These are phyloP conservation scores for Hypothenemus hampei DNA, from an alignment of 1,140 invertebrate species.

Conservation along the genomic window DNA sequence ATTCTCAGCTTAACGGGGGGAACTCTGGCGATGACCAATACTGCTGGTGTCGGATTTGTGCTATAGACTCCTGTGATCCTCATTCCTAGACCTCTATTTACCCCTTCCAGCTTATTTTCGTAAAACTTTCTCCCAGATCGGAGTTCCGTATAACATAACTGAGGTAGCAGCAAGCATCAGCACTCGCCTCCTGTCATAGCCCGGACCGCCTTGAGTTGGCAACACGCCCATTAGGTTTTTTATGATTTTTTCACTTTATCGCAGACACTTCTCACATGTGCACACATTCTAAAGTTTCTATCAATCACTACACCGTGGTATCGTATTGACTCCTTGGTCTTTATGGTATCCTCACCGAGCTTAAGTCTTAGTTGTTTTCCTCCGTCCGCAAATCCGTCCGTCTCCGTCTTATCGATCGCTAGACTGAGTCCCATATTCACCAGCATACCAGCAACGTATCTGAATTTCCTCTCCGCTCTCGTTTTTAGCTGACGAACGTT, in stretches of 20 bases:
- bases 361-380: neutral
- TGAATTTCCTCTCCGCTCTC: no score
- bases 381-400: neutral
- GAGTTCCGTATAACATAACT: neutral
- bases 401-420: neutral
- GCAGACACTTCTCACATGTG: neutral
- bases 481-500: no score
- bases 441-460: no score
- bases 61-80: no score
- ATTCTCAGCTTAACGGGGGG: no score
- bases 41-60: no score
- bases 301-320: neutral
- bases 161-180: neutral
- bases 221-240: neutral
- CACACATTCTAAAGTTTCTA: neutral
- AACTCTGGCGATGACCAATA: no score
- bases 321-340: neutral
- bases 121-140: no score
- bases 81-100: no score
- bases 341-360: neutral
- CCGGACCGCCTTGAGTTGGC: neutral
- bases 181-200: neutral
- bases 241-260: neutral
- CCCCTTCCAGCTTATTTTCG: no score
- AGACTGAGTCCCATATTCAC: no score